Conservation (phyloP, 2,797 vertebrate species). For the Falco peregrinus region DNA sequence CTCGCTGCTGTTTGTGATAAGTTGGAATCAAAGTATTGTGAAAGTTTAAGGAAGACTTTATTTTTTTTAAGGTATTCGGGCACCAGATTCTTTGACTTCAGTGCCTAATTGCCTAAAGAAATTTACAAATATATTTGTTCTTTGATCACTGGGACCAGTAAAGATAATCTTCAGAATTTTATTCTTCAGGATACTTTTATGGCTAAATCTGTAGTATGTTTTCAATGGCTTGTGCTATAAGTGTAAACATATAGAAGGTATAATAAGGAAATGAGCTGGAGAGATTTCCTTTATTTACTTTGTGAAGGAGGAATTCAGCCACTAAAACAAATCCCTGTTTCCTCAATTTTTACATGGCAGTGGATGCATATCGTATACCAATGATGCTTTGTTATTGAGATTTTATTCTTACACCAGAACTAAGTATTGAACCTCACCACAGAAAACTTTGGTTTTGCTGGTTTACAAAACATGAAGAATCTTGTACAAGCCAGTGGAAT, state of each 20-base stretch:
- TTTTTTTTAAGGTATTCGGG: neutral
- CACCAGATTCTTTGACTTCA: neutral
- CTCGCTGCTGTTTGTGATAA: neutral
- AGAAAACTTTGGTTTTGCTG: conserved; percentile 57
- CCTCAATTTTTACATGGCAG: conserved; percentile 19
- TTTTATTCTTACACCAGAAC: conserved; percentile 54
- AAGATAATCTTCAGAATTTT: conserved; percentile 33
- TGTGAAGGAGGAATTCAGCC: conserved; percentile 6
- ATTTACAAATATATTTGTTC: neutral
- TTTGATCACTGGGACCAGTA: conserved; percentile 66
- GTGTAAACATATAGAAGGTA: neutral
- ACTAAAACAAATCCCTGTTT: neutral
- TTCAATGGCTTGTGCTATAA: conserved; percentile 36
- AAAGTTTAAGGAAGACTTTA: neutral
- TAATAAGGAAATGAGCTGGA: conserved; percentile 17
- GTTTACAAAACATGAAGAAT: conserved; percentile 78
- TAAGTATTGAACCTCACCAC: conserved; percentile 69
- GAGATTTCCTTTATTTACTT: neutral
- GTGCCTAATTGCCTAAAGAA: conserved; percentile 1
- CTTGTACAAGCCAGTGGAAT: conserved; percentile 74
- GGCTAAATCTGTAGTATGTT: neutral
- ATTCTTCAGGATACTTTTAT: conserved; percentile 9
- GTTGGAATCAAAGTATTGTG: conserved; percentile 24
- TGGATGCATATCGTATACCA: conserved; percentile 19
- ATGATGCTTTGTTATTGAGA: conserved; percentile 14